Conservation (phyloP, 2,797 vertebrate species). For the Scolopax rusticola region DNA sequence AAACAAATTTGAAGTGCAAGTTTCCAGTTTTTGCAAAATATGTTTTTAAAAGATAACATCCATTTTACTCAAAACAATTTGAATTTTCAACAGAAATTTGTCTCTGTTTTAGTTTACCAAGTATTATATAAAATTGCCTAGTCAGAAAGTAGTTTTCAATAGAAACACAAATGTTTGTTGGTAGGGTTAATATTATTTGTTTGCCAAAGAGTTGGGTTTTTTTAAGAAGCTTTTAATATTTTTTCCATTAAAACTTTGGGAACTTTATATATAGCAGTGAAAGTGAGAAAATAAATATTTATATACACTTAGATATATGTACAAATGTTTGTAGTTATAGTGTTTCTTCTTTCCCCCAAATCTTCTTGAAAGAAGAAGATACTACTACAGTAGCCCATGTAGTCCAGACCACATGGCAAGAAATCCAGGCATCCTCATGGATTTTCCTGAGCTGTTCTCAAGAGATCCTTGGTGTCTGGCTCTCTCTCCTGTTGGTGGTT, state of each 20-base stretch:
- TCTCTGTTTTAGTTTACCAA: not conserved
- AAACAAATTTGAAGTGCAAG: not conserved
- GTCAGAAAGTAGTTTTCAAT: not conserved
- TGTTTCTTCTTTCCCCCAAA: not conserved
- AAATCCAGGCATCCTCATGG: not conserved
- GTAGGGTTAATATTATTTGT: not conserved
- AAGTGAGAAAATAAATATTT: not conserved
- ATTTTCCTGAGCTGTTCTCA: not conserved
- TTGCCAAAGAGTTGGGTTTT: not conserved
- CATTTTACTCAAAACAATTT: not conserved
- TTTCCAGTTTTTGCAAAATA: not conserved
- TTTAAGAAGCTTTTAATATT: not conserved
- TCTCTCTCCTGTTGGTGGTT: not conserved
- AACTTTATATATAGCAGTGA: not conserved
- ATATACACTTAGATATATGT: not conserved
- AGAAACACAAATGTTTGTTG: not conserved
- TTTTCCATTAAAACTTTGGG: not conserved
- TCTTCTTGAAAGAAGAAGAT: not conserved
- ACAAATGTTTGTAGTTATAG: not conserved
- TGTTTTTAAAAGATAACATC: not conserved
- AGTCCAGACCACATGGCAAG: not conserved
- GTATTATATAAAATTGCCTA: not conserved
- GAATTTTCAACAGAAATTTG: not conserved
- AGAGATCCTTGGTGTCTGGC: not conserved
- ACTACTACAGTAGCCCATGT: too few relatives aligned